A percentile compares a stretch with the other conserved stretches of the same genome.
These are phyloP conservation scores for Eurytoma californica DNA, from an alignment of 2,888 invertebrate species.

Conservation along the genomic window DNA sequence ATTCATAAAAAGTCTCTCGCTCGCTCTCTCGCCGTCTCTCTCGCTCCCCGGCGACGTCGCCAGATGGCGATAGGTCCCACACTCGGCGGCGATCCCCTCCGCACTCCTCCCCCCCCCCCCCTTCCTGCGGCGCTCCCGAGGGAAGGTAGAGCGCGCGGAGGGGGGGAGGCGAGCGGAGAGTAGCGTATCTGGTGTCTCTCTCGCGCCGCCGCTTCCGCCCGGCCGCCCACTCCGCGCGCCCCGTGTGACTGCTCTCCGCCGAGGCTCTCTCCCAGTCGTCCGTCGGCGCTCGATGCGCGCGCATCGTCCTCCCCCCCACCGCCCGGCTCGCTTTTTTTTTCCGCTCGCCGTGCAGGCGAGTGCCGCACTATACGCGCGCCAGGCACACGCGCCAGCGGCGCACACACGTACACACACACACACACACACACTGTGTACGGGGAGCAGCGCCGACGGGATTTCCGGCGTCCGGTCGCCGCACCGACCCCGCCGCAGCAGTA, in stretches of 20 bases:
- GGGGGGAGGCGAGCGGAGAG: background rate
- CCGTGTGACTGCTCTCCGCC: slow-evolving; percentile 43
- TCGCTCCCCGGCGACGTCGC: slow-evolving; percentile 67
- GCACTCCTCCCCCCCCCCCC: background rate
- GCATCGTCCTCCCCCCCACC: slow-evolving; percentile 15
- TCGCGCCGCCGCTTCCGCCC: slow-evolving; percentile 47
- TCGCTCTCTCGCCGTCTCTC: slow-evolving; percentile 46
- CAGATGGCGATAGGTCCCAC: slow-evolving; percentile 69
- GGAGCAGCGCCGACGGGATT: slow-evolving; percentile 49
- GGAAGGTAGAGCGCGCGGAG: background rate
- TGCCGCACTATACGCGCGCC: background rate
- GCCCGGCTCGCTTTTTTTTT: background rate
- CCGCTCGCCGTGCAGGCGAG: no score
- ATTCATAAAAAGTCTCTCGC: slow-evolving; percentile 74
- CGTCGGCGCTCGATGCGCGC: slow-evolving; percentile 63
- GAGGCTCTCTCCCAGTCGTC: slow-evolving; percentile 64
- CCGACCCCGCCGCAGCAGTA: background rate
- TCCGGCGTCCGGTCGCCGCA: slow-evolving; percentile 54
- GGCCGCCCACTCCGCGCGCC: slow-evolving; percentile 52
- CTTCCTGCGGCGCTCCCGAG: background rate
- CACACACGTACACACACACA: background rate
- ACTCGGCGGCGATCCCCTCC: background rate
- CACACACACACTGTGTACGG: background rate
- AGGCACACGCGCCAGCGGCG: background rate
- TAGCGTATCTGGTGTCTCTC: background rate